Evolutionary conservation across 2,113 vertebrate species (phyloP).

Genomic region (Asarcornis scutulata): DNA sequence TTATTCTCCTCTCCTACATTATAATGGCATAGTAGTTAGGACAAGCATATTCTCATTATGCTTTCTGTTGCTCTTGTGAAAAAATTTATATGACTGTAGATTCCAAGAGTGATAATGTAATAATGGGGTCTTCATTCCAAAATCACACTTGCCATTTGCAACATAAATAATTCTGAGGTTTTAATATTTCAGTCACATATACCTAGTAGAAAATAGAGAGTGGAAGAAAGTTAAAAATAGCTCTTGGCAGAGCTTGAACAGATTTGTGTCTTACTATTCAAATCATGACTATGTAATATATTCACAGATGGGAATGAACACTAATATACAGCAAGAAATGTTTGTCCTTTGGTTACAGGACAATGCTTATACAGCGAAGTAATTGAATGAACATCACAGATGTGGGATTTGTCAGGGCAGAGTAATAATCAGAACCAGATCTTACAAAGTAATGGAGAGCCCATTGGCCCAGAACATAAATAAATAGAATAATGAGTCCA

Average conservation of each 20-base stretch:
- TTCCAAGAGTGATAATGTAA: background rate
- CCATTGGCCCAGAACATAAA: background rate
- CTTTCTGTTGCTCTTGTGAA: background rate
- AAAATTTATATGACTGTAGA: background rate
- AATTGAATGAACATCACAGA: background rate
- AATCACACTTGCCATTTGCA: background rate
- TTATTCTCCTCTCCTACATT: background rate
- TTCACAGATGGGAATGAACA: background rate
- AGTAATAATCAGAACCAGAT: background rate
- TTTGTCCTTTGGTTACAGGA: constrained; percentile 4
- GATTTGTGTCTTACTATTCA: constrained; percentile 14
- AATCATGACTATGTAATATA: background rate
- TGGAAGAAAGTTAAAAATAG: background rate
- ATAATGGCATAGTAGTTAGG: background rate
- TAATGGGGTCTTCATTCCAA: constrained; percentile 8
- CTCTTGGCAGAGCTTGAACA: background rate
- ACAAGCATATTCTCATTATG: background rate
- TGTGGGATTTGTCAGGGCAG: background rate
- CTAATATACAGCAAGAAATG: background rate
- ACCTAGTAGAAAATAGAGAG: background rate
- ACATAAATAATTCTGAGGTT: background rate
- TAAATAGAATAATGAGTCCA: background rate
- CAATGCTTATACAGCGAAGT: background rate
- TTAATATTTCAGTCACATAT: background rate
- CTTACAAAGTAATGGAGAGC: background rate